Conservation (phyloP, 2,113 vertebrate species). For the Regulus satrapa region DNA sequence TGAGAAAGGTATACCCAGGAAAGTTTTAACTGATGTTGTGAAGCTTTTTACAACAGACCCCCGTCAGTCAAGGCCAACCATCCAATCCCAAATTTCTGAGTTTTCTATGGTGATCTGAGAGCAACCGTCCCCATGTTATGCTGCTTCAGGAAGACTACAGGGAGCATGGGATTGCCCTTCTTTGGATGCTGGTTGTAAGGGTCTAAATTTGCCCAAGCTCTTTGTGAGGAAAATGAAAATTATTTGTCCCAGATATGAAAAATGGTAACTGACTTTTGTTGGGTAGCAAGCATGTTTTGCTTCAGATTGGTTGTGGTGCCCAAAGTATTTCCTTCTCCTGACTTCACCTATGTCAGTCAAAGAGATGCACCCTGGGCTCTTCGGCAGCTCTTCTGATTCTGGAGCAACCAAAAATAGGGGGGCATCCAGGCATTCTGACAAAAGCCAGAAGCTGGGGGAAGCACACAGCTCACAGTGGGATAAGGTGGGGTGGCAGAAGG, state of each 20-base stretch:
- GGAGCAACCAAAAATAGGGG: background rate
- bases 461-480: background rate
- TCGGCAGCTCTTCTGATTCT: background rate
- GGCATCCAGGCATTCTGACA: background rate
- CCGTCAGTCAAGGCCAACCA: background rate
- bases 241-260: background rate
- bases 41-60: background rate
- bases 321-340: background rate
- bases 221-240: background rate
- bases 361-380: background rate
- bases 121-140: background rate
- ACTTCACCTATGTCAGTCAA: background rate
- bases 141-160: background rate
- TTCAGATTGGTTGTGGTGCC: background rate
- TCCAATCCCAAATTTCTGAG: background rate
- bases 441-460: background rate
- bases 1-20: background rate
- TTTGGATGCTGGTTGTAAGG: background rate
- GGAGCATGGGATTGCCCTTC: accelerated
- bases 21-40: background rate
- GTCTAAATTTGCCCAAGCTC: background rate
- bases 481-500: background rate
- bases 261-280: background rate
- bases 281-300: background rate
- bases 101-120: background rate